Base-by-base conservation (phyloP, 2,888 invertebrate genomes). In the Allygus modestus region DNA sequence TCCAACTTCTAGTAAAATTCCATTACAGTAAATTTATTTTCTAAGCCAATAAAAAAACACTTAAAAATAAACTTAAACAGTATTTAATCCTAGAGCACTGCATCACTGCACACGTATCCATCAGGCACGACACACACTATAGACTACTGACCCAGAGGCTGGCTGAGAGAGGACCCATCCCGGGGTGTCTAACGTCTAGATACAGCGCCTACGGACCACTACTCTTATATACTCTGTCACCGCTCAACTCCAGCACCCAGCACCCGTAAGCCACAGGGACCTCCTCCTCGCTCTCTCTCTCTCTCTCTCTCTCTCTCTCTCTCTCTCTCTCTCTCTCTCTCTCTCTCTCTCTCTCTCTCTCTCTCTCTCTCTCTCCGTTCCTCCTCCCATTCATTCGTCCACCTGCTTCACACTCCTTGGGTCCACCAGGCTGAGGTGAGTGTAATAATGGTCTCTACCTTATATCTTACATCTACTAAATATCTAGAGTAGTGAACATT, bases 321-420 rank as follows among this genome's bases (percentile, higher is more conserved):
- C 0, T 26, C 41, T n/a, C 15, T 23, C 7, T 23, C 46, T 28
- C 17, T n/a, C 75, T 37, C 37, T 28, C 75, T 26, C 12, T 46
- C 46, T n/a, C 81, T 9, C 61, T 37, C 37, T 61, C 81, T 77
- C 46, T 26, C 43, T 41, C 23, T 20, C 75, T 37, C 75, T 73
- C 37, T 75, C 46, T 12, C 15, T 77, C 7, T 26, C 31, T 54
- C 43, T 75, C 51, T 71, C 58, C 15, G 15, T 26, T 75, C 31
- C 15, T 23, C 7, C 46, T 28, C 17, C 41, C 75, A 75, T 75
- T 28, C 75, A 46, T 46, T 46, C 46, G 12, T 23, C 23, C 65
- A 65, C 65, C 17, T 65, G 65, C 65, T 65, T 65, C 31, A 31
- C 65, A 65, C 31, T 65, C 46, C 12, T 17, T 12, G 11, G 46